A percentile compares a stretch with the other conserved stretches of the same genome.
Conservation (phyloP, 2,113 vertebrate genomes). For the Oostethus manadensis region DNA sequence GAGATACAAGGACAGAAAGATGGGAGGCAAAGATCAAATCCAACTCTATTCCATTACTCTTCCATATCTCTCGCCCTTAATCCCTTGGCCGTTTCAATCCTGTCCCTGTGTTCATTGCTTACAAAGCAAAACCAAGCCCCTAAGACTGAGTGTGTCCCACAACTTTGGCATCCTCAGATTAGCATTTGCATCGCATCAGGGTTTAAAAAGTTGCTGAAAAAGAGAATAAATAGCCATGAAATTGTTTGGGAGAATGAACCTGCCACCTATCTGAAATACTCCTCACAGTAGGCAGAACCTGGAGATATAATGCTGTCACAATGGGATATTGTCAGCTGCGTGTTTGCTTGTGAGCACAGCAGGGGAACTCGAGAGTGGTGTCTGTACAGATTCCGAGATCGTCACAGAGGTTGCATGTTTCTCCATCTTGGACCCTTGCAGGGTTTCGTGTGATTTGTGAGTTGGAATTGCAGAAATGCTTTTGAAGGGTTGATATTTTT, state of each 20-base stretch:
- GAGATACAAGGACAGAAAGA: constrained; percentile 48
- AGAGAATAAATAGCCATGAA: constrained; percentile 56
- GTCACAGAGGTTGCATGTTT: constrained; percentile 17
- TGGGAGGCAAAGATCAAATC: constrained; percentile 61
- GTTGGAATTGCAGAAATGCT: constrained; percentile 10
- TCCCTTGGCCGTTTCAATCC: constrained; percentile 52
- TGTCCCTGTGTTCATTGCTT: constrained; percentile 61
- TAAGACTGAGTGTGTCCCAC: constrained; percentile 52
- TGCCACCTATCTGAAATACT: constrained; percentile 40
- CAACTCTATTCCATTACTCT: constrained; percentile 58
- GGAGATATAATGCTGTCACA: constrained; percentile 44
- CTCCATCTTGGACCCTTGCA: constrained; percentile 24
- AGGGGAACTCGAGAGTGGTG: constrained; percentile 31
- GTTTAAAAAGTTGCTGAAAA: constrained; percentile 51
- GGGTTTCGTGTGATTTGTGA: constrained; percentile 12
- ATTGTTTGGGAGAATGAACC: constrained; percentile 50
- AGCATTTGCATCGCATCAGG: constrained; percentile 59
- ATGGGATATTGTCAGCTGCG: constrained; percentile 46
- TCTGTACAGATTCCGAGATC: constrained; percentile 31
- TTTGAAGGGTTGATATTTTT: constrained; percentile 8
- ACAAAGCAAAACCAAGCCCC: constrained; percentile 55
- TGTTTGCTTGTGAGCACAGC: constrained; percentile 35
- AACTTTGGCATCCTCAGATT: constrained; percentile 52
- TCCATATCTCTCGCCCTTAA: constrained; percentile 54
- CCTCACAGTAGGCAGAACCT: constrained; percentile 27